A percentile compares a stretch with the other conserved stretches of the same genome.
Conservation (phyloP, 2,888 invertebrate genomes). For the Lamellibrachia satsuma region DNA sequence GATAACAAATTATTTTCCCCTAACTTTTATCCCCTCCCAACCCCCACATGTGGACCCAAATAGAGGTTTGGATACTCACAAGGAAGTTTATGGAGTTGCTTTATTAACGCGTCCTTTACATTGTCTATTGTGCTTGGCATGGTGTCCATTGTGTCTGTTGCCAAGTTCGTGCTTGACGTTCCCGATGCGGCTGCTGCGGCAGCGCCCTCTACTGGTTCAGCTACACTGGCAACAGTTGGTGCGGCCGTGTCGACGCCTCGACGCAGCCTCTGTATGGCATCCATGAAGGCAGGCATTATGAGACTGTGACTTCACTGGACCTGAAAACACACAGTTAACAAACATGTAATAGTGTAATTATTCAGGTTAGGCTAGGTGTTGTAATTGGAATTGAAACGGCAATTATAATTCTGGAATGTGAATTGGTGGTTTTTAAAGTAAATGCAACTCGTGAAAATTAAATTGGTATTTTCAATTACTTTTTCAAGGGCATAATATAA, state of each 20-base stretch:
- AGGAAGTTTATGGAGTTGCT: slow-evolving; percentile 1
- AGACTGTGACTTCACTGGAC: background rate
- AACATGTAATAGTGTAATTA: background rate
- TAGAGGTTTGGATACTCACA: background rate
- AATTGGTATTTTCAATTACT: too few relatives aligned
- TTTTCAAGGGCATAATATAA: too few relatives aligned
- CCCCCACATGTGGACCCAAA: background rate
- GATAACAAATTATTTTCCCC: background rate
- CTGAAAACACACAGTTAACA: background rate
- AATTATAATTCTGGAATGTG: background rate
- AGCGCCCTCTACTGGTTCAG: background rate
- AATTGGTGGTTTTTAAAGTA: too few relatives aligned
- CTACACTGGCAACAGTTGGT: background rate
- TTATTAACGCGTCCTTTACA: background rate
- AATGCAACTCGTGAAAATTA: too few relatives aligned
- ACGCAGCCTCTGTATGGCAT: background rate
- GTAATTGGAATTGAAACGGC: too few relatives aligned
- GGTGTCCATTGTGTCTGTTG: background rate
- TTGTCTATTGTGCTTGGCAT: background rate
- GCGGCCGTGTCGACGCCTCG: background rate
- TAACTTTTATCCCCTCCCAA: background rate
- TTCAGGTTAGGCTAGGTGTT: background rate
- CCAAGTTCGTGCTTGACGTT: background rate
- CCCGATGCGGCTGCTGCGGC: background rate
- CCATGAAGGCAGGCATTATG: background rate